A percentile compares a stretch with the other conserved stretches of the same genome.
These are phyloP conservation scores for Pyrrhia umbra DNA, from an alignment of 2,888 invertebrate genomes.

Conservation along the genomic window DNA sequence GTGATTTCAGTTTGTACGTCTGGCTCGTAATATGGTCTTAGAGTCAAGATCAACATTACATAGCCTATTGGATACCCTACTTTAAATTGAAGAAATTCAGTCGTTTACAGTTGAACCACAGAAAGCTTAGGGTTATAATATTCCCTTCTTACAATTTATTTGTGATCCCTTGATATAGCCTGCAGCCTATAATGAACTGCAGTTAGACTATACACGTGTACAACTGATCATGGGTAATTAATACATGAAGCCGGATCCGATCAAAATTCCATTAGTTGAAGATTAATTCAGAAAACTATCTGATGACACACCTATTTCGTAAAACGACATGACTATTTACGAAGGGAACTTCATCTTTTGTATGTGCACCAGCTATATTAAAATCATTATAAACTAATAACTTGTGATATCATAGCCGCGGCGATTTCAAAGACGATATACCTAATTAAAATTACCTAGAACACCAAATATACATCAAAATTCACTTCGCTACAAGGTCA, in stretches of 20 bases:
- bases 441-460: conserved; percentile 43
- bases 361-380: conserved; percentile 24
- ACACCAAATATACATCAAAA: conserved; percentile 33
- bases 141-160: conserved; percentile 9
- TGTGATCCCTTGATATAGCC: conserved; percentile 4
- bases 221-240: not conserved
- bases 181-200: conserved; percentile 5
- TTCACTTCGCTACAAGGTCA: conserved; percentile 20
- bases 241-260: not conserved
- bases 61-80: conserved; percentile 27
- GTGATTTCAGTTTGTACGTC: not conserved
- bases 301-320: conserved; percentile 8
- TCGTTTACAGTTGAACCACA: conserved; percentile 42
- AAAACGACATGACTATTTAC: conserved; percentile 22
- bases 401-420: conserved; percentile 47
- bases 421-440: conserved; percentile 24
- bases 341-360: conserved; percentile 30
- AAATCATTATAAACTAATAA: conserved; percentile 43
- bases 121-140: not conserved
- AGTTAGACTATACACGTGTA: conserved; percentile 27
- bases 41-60: conserved; percentile 1
- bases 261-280: not conserved
- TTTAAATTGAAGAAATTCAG: conserved; percentile 34
- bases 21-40: not conserved
- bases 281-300: not conserved